Conservation (phyloP, 2,888 invertebrate species). For the Lycophotia porphyrea region DNA sequence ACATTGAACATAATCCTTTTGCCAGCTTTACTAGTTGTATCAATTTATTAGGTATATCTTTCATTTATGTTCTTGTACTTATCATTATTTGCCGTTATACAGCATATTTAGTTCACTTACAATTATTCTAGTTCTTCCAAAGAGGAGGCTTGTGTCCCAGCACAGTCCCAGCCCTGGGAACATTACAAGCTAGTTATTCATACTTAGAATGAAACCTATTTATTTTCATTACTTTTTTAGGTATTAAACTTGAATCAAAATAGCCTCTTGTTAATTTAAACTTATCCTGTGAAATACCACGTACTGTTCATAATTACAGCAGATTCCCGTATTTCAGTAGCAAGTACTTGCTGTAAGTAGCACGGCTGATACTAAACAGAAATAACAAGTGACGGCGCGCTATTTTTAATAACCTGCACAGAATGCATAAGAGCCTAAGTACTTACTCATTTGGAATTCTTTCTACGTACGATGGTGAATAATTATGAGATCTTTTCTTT, state of each 20-base stretch:
- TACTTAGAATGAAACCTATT: background rate
- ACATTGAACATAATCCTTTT: background rate
- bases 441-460: constrained; percentile 42
- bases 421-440: constrained; percentile 40
- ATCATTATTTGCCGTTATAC: background rate
- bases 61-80: background rate
- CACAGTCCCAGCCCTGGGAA: background rate
- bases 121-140: background rate
- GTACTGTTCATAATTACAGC: constrained; percentile 35
- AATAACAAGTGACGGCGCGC: constrained; percentile 50
- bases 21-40: background rate
- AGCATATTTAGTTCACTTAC: background rate
- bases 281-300: constrained; percentile 29
- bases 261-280: background rate
- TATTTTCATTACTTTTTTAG: background rate
- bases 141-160: background rate
- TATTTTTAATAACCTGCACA: constrained; percentile 51
- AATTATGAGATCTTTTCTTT: constrained; percentile 37
- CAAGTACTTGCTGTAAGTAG: constrained; percentile 36
- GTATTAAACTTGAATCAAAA: no score
- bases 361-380: constrained; percentile 47
- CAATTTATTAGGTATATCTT: background rate
- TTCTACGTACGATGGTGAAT: constrained; percentile 36
- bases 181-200: background rate
- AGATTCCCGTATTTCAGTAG: constrained; percentile 21